A percentile compares a stretch with the other conserved stretches of the same genome.
Conservation (phyloP, 2,113 vertebrate genomes). For the Polyodon spathula region DNA sequence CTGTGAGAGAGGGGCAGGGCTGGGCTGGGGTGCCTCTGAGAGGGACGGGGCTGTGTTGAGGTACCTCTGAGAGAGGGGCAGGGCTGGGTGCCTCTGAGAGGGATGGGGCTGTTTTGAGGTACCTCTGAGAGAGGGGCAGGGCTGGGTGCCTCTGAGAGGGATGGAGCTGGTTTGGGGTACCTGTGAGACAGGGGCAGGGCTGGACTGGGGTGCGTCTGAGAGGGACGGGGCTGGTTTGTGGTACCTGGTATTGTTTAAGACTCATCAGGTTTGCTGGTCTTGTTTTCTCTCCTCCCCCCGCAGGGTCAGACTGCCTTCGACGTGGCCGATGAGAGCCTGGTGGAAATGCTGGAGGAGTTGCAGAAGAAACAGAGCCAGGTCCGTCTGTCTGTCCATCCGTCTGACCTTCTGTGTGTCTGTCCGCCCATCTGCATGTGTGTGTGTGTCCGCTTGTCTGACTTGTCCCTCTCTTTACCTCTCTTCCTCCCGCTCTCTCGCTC, state of each 20-base stretch:
- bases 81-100: conserved; percentile 6
- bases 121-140: conserved; percentile 5
- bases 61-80: conserved; percentile 1
- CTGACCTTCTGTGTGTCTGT: no score
- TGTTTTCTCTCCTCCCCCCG: conserved; percentile 27
- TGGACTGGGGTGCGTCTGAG: conserved; percentile 7
- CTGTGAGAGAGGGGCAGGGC: not conserved
- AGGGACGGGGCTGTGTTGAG: conserved; percentile 11
- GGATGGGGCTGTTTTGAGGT: not conserved
- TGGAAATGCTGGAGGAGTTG: conserved; percentile 59
- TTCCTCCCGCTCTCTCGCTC: not conserved
- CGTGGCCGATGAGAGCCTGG: conserved; percentile 60
- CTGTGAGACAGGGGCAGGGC: conserved; percentile 2
- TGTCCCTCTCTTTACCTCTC: not conserved
- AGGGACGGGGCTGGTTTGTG: conserved; percentile 4
- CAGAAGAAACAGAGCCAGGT: conserved; percentile 71
- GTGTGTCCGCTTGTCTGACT: no score
- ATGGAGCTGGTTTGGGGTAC: conserved; percentile 8
- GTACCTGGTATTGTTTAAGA: no score
- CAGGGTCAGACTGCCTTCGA: conserved; percentile 62
- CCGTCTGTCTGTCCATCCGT: no score
- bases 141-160: conserved; percentile 5
- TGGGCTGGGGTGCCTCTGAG: conserved; percentile 6
- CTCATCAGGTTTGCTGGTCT: no score
- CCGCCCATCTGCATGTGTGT: no score